Base-by-base conservation (phyloP, 2,113 vertebrate genomes). In the Dipodomys spectabilis region DNA sequence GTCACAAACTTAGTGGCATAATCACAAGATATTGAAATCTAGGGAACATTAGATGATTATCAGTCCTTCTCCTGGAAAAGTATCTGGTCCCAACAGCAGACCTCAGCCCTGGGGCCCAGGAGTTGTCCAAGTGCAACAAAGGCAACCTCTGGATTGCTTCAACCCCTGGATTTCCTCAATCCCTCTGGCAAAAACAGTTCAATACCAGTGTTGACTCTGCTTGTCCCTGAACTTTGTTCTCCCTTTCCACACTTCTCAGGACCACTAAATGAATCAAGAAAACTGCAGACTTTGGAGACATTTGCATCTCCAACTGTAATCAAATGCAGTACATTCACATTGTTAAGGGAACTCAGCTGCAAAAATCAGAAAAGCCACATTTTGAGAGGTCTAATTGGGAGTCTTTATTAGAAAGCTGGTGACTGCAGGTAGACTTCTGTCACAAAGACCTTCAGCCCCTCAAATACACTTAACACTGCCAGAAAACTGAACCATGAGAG, bases 151-250 rank as follows among this genome's bases (percentile, higher is more conserved):
- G 49, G 49, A 12, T 44, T 62, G 49, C 68, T 12, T 49, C 49
- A 49, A 49, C 49, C 8, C 49, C 49, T 49, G 9, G 49, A 49
- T 49, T 49, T 11, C 60, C 84, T 72, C 27, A 23, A 0, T 64
- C 35, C 22, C 92, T 72, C 12, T 64, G 57, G n/a, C 23, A 65
- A 75, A 45, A 68, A n/a, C 0, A 2, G 25, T 44, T 39, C 67
- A 92, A 81, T 28, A 64, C 18, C 35, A 53, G 0, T 35, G 30
- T 57, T 2, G 3, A 20, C 44, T 82, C 18, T 71, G 18, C 62
- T 83, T 86, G 65, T n/a, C 67, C 67, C 91, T 92, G 28, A 68
- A 65, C 72, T 78, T 90, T 68, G 30, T 49, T 92, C 57, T 64
- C 28, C 30, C 1, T 22, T 13, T 62, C n/a, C 62, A 94, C 2